phyloP scores from a whole-genome alignment of 1,140 invertebrate species.

The Megalopta genalis region DNA sequence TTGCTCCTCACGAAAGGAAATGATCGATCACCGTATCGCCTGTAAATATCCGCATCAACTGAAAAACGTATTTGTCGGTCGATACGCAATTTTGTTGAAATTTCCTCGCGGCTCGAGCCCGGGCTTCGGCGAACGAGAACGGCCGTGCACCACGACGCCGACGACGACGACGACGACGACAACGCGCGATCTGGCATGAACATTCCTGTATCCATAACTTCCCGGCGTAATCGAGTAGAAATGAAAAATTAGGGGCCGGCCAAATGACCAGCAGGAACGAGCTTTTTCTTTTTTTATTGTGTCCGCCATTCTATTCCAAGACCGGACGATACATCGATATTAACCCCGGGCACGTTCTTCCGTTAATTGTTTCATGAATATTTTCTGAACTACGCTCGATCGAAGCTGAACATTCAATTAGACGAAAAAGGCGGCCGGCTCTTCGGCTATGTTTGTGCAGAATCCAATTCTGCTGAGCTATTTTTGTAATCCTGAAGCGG shows the following conservation, averaged over 20 bases:
- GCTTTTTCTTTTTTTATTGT: neutral
- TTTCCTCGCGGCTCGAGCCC: neutral
- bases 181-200: slow-evolving; percentile 1
- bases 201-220: neutral
- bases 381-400: too few relatives aligned
- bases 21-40: neutral
- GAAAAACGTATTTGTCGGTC: neutral
- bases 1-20: slow-evolving; percentile 15
- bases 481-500: too few relatives aligned
- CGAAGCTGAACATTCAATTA: too few relatives aligned
- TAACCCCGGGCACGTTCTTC: too few relatives aligned
- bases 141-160: neutral
- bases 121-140: too few relatives aligned
- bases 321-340: neutral
- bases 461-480: too few relatives aligned
- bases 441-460: too few relatives aligned
- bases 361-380: too few relatives aligned
- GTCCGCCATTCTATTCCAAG: neutral
- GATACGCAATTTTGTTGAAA: slow-evolving; percentile 25
- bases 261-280: neutral
- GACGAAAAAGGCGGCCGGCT: too few relatives aligned
- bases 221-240: slow-evolving; percentile 25
- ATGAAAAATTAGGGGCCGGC: slow-evolving; percentile 6
- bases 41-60: slow-evolving; percentile 16
- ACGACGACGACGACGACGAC: too few relatives aligned